These are phyloP conservation scores for Crocidura indochinensis DNA, from an alignment of 2,797 vertebrate species.

Conservation along the genomic window DNA sequence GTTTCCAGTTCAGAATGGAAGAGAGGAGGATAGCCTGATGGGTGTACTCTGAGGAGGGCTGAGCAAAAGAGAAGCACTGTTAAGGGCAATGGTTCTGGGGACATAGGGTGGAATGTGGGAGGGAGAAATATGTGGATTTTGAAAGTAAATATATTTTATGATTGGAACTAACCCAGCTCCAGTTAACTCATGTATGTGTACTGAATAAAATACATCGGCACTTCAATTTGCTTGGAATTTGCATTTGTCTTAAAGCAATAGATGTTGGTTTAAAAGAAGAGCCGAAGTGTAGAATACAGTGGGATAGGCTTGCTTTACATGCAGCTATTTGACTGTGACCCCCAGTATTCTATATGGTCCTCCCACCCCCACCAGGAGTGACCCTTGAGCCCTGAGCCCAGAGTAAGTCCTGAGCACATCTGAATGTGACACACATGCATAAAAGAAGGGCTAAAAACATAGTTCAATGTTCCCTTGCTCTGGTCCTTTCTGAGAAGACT, in stretches of 20 bases:
- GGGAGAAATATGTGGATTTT: not conserved
- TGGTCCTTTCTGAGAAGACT: fast-evolving
- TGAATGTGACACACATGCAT: too few species aligned
- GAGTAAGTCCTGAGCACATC: too few species aligned
- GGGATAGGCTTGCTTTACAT: too few species aligned
- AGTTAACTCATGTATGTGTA: not conserved
- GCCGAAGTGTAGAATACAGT: not conserved
- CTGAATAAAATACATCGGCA: constrained; percentile 70
- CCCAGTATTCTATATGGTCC: too few species aligned
- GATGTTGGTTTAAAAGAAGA: not conserved
- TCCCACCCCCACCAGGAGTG: too few species aligned
- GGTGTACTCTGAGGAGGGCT: not conserved
- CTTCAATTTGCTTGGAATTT: constrained; percentile 58
- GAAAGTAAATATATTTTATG: not conserved
- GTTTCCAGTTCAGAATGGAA: not conserved
- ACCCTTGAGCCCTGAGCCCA: too few species aligned
- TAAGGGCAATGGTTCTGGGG: not conserved
- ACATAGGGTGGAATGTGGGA: fast-evolving
- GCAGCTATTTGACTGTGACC: too few species aligned
- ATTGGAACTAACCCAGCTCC: constrained; percentile 17
- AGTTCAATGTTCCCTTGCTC: not conserved
- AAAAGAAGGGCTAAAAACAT: too few species aligned
- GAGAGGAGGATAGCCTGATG: not conserved
- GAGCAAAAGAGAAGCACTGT: not conserved
- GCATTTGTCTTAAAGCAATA: constrained; percentile 53